These are phyloP conservation scores for Macrophya annulata DNA, from an alignment of 2,888 invertebrate genomes.

Conservation along the genomic window DNA sequence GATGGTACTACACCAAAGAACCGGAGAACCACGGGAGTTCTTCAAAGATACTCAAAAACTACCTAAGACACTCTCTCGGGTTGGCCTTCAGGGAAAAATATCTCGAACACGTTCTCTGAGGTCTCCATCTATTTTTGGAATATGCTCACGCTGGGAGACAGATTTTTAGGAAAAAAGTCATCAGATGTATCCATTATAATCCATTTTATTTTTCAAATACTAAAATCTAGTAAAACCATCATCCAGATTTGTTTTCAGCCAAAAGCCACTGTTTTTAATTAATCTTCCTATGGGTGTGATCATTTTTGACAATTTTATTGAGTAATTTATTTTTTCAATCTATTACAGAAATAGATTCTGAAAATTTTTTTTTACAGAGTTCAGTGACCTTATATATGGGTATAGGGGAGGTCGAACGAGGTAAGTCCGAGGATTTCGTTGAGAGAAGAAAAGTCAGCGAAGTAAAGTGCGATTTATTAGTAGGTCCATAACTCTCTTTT, in stretches of 20 bases:
- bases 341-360: background rate
- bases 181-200: background rate
- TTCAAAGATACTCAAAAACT: background rate
- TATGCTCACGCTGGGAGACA: background rate
- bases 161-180: background rate
- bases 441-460: constrained; percentile 5
- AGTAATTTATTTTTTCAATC: background rate
- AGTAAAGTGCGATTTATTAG: constrained; percentile 61
- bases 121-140: background rate
- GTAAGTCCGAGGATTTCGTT: constrained; percentile 11
- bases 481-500: constrained; percentile 67
- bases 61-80: background rate
- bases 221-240: background rate
- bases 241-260: background rate
- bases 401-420: background rate
- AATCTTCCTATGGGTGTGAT: background rate
- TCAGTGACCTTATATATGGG: background rate
- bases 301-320: background rate
- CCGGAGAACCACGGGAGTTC: background rate
- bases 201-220: background rate
- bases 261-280: background rate
- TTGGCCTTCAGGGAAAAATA: constrained; percentile 1
- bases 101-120: background rate
- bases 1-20: background rate
- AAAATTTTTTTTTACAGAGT: background rate